Base-by-base conservation (phyloP, 1,140 invertebrate species). In the Homalodisca vitripennis region DNA sequence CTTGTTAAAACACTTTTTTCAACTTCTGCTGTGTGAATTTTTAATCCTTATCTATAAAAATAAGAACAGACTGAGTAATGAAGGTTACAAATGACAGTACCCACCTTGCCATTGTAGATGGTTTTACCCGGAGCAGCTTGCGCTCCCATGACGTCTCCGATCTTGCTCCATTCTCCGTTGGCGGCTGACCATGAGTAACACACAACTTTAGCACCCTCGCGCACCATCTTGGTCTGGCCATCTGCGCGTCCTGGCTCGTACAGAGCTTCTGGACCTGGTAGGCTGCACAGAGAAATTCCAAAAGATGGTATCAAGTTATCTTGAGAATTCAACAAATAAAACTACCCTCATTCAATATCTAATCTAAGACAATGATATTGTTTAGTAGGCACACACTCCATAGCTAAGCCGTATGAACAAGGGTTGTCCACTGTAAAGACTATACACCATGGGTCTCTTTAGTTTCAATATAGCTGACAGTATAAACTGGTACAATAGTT, bases 81-180 rank as follows among this genome's bases (percentile, higher is more conserved):
- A n/a, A 46, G 41, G 10, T 46, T 10, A 46, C 41, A 46, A 46
- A 46, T 17, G n/a, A 60, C 6, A 26, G 2, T 17, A 73, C 68
- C 41, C 76, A 86, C 86, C 79, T 89, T 87, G 73, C 95, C 95
- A 76, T 97, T 89, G 77, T 88, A 87, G 68, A 93, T 78, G 24
- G 87, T 88, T 79, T 94, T 97, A 6, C 90, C 87, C 0, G 84
- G 84, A 85, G 83, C 22, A 88, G 88, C 66, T 67, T 41, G 84
- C 1, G 89, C 88, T 1, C 95, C 94, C 72, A 94, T 86, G 0
- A 98, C 93, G 77, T 97, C 93, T 1, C 96, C 96, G 55, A 98
- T 82, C 79, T 93, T 89, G 65, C 86, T 86, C 96, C 96, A 98
- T 47, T 87, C 83, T 24, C 82, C 76, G 51, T 88, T 83, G 3